phyloP scores from a whole-genome alignment of 2,113 vertebrate genomes.

The Murina feae region DNA sequence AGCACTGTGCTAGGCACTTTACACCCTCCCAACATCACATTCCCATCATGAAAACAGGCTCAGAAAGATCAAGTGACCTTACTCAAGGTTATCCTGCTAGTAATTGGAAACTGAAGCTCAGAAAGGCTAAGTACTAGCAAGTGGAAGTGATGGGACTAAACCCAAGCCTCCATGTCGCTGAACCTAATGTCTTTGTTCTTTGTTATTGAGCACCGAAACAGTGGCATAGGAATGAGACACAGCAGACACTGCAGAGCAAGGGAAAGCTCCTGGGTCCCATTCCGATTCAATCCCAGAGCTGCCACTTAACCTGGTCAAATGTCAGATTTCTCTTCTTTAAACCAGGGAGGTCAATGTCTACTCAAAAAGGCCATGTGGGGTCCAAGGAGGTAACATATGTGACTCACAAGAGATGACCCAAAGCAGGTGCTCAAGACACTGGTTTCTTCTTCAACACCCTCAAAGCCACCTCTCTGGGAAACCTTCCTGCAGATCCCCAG shows the following conservation, averaged over 20 bases:
- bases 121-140: background rate
- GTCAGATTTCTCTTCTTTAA: background rate
- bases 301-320: background rate
- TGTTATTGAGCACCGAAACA: background rate
- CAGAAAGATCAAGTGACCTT: background rate
- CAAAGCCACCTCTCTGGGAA: background rate
- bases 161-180: background rate
- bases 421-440: background rate
- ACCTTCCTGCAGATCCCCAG: background rate
- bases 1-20: background rate
- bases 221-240: background rate
- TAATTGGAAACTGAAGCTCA: background rate
- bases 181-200: background rate
- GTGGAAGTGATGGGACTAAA: background rate
- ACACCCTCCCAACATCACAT: background rate
- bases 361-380: background rate
- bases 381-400: background rate
- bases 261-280: background rate
- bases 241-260: background rate
- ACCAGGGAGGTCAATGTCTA: background rate
- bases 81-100: background rate
- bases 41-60: background rate
- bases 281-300: background rate
- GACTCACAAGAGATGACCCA: background rate
- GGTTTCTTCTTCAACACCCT: background rate